Evolutionary conservation across 1,140 invertebrate genomes (phyloP), one percentile per base, ranked within the genome.

Genomic region (Drosophila obscura): DNA sequence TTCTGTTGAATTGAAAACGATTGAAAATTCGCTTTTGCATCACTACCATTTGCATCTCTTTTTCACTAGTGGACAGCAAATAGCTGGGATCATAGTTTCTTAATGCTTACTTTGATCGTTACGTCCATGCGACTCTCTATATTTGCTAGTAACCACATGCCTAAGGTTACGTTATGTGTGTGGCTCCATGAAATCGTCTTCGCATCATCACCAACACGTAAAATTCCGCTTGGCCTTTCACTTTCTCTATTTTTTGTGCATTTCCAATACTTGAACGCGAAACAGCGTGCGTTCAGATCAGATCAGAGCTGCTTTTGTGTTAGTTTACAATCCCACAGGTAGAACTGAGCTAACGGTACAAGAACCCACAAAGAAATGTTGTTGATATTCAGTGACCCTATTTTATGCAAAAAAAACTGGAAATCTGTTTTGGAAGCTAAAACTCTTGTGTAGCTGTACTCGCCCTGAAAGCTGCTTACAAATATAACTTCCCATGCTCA

Each of bases 191-290:
- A 57, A 44, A 57, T 57, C 39, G 39, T 71, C 22, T 45, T 51
- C 16, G 35, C 6, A 15, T 55, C 15, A 46, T 48, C 35, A 48
- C 24, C 43, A 53, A 49, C 65, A 53, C 43, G 43, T 45, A 73
- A 69, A 69, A 22, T 64, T 64, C 65, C 72, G 74, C 65, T 77
- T 61, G 26, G 64, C 66, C 75, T 78, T 78, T 78, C 75, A 78
- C 75, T 78, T 78, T 78, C 66, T 58, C 66, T 59, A 60, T 72
- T 69, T 65, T 59, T 43, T 52, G 22, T 67, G 22, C 26, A 49
- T 48, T 55, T 52, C 49, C 48, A 60, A 72, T 48, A 46, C 19
- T 5, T 41, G 22, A 45, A 39, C 31, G 9, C 26, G 16, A 56
- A 28, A 11, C 9, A 39, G 7, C 15, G 11, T 13, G 35, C 11